Conservation (phyloP, 2,797 vertebrate species). For the Channa striata region DNA sequence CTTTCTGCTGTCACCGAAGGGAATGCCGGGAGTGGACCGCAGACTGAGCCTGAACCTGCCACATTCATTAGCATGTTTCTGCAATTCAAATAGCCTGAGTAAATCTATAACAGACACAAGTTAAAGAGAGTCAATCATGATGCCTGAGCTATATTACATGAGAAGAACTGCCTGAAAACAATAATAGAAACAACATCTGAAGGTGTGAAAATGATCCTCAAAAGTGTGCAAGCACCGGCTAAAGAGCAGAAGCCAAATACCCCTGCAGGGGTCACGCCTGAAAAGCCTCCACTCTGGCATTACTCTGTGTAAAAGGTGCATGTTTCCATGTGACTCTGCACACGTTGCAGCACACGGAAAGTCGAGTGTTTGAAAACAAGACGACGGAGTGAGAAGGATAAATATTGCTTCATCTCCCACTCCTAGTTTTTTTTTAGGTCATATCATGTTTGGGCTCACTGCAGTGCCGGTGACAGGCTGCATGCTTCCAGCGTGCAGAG, state of each 20-base stretch:
- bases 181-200: neutral
- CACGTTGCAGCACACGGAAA: constrained; percentile 45
- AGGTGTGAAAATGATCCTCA: constrained; percentile 3
- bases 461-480: constrained; percentile 72
- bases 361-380: constrained; percentile 60
- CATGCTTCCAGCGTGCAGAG: constrained; percentile 62
- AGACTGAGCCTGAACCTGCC: neutral
- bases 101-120: neutral
- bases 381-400: constrained; percentile 36
- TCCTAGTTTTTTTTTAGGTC: constrained; percentile 84
- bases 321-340: neutral
- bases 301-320: neutral
- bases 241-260: constrained; percentile 13
- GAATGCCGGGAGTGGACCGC: neutral
- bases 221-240: constrained; percentile 21
- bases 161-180: neutral
- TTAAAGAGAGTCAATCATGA: neutral
- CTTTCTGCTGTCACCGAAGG: constrained; percentile 27
- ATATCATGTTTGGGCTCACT: constrained; percentile 76
- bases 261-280: constrained; percentile 19
- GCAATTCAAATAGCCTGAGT: neutral
- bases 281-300: neutral
- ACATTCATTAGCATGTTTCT: neutral
- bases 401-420: constrained; percentile 52
- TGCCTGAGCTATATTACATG: neutral